Conservation (phyloP, 2,888 invertebrate genomes). For the Epistrophella euchroma region DNA sequence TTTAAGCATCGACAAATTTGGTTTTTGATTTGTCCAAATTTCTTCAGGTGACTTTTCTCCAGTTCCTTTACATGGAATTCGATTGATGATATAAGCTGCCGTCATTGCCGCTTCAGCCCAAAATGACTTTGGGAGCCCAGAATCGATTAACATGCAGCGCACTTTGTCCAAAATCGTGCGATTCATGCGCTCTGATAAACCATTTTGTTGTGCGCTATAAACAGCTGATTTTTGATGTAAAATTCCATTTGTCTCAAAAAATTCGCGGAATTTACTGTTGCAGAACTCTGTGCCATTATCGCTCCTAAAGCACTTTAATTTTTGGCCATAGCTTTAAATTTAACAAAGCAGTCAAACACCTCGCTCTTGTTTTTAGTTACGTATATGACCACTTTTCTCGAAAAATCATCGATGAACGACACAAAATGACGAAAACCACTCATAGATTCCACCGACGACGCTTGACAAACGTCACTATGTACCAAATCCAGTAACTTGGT, state of each 20-base stretch:
- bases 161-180: slow-evolving; percentile 58
- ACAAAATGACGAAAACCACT: slow-evolving; percentile 80
- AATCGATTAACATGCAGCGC: slow-evolving; percentile 54
- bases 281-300: slow-evolving; percentile 65
- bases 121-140: slow-evolving; percentile 33
- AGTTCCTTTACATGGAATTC: slow-evolving; percentile 46
- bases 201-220: slow-evolving; percentile 53
- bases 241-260: slow-evolving; percentile 52
- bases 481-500: slow-evolving; percentile 78
- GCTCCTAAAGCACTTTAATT: slow-evolving; percentile 42
- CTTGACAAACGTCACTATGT: slow-evolving; percentile 81
- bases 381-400: slow-evolving; percentile 45
- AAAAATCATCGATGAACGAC: slow-evolving; percentile 80
- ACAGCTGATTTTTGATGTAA: slow-evolving; percentile 57
- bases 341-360: slow-evolving; percentile 53
- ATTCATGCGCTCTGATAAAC: slow-evolving; percentile 51
- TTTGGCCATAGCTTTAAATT: slow-evolving; percentile 50
- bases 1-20: slow-evolving; percentile 10
- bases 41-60: slow-evolving; percentile 37
- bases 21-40: slow-evolving; percentile 29
- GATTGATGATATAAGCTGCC: slow-evolving; percentile 51
- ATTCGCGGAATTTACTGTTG: slow-evolving; percentile 56
- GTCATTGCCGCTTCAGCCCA: slow-evolving; percentile 61
- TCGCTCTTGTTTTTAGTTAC: slow-evolving; percentile 56
- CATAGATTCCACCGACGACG: slow-evolving; percentile 79